These are phyloP conservation scores for Dione vanillae DNA, from an alignment of 2,888 invertebrate species.

Conservation along the genomic window DNA sequence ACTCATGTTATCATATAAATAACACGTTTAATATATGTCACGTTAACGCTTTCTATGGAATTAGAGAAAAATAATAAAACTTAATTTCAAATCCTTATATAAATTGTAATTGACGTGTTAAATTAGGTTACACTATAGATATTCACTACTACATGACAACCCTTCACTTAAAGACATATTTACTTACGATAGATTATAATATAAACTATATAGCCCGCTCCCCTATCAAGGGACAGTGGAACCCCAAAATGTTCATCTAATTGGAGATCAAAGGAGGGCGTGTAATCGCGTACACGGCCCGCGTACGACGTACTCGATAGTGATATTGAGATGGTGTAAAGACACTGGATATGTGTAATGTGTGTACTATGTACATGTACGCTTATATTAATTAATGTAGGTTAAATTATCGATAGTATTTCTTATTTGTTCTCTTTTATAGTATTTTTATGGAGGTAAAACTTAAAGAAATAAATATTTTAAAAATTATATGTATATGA, in stretches of 20 bases:
- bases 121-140: background rate
- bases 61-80: too few relatives aligned
- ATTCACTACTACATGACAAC: conserved; percentile 16
- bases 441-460: too few relatives aligned
- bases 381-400: too few relatives aligned
- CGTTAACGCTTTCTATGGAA: too few relatives aligned
- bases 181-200: conserved; percentile 19
- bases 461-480: too few relatives aligned
- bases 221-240: conserved; percentile 57
- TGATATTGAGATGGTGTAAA: conserved; percentile 46
- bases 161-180: conserved; percentile 16
- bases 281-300: conserved; percentile 71
- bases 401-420: too few relatives aligned
- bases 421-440: too few relatives aligned
- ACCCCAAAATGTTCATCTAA: conserved; percentile 83
- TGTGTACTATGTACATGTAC: too few relatives aligned
- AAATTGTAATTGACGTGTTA: background rate
- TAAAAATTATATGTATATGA: too few relatives aligned
- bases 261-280: conserved; percentile 83
- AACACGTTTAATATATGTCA: too few relatives aligned
- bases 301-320: conserved; percentile 63
- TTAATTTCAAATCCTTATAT: background rate
- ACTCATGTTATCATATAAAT: too few relatives aligned
- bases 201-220: conserved; percentile 46
- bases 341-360: conserved; percentile 53